Conservation (phyloP, 2,888 invertebrate species). For the Argyresthia goedartella region DNA sequence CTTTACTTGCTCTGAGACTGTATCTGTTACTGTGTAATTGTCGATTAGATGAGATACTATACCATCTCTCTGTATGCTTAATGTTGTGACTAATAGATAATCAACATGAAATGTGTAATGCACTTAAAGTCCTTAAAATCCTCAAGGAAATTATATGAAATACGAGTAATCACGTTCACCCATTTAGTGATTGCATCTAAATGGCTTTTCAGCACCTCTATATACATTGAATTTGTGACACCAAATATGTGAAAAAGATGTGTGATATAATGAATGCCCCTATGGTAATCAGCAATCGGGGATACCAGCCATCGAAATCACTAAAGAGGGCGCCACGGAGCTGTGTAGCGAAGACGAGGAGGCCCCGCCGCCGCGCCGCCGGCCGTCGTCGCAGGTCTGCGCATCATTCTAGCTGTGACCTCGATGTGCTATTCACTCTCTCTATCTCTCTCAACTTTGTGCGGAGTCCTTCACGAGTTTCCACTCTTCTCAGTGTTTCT, state of each 20-base stretch:
- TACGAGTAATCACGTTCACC: constrained; percentile 12
- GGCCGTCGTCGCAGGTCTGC: constrained; percentile 58
- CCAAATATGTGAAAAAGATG: constrained; percentile 12
- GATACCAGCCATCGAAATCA: constrained; percentile 80
- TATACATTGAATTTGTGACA: too few relatives aligned
- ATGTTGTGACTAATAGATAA: too few relatives aligned
- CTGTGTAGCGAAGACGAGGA: constrained; percentile 79
- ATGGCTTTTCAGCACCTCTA: too few relatives aligned
- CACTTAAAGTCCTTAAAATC: too few relatives aligned
- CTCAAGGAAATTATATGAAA: too few relatives aligned
- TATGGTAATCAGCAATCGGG: constrained; percentile 68
- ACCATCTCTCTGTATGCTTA: too few relatives aligned
- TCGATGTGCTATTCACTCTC: constrained; percentile 66
- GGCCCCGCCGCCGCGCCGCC: constrained; percentile 44
- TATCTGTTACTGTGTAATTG: constrained; percentile 12
- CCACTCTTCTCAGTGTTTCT: constrained; percentile 57
- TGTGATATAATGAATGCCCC: constrained; percentile 54
- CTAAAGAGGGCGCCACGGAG: constrained; percentile 80
- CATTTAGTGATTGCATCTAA: constrained; percentile 3
- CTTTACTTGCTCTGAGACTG: constrained; percentile 42
- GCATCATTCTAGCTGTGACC: constrained; percentile 57
- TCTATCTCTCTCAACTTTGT: constrained; percentile 42
- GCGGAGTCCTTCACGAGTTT: constrained; percentile 55
- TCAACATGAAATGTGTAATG: too few relatives aligned
- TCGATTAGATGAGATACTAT: background rate